Evolutionary conservation across 2,888 invertebrate species (phyloP), one percentile per base, ranked within the genome.

Genomic region (Graphium colonna): DNA sequence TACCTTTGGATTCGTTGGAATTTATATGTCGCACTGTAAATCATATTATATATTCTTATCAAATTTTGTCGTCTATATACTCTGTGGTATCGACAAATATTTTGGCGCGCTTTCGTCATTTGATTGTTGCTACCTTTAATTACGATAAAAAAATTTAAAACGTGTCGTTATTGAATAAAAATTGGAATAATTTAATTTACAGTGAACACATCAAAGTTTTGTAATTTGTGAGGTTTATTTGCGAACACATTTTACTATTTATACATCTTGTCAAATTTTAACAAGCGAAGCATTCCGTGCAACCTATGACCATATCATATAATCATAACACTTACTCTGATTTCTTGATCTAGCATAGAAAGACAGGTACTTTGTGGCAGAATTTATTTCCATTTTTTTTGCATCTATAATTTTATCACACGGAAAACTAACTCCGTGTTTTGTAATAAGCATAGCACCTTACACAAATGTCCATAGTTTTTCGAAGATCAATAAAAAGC

Each of bases 211-310:
- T 8, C 1, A 18, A 46, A n/a, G 17, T 28, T 15, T 42, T 40
- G 51, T 17, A 15, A 50, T 41, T 41, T 1, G 10, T 60, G 55
- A 43, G 54, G 40, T 44, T 21, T 31, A 9, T 7, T 9, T 31
- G 55, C 52, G 59, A 59, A 55, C 43, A 57, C 55, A 49, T 49
- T 49, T 38, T 46, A 3, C 46, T 44, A 59, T 45, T 42, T 56
- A 51, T 56, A 52, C 52, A 47, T 18, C 53, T 54, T 56, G 17
- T 42, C 46, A 12, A 33, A 46, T 21, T 3, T 21, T 13, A 48
- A 39, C 51, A 60, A 65, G 52, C 63, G 60, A 61, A 62, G 63
- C 62, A 57, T 57, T 45, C 58, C 51, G 53, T 58, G 56, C 55
- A 53, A 53, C 48, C 59, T 61, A 59, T 46, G 50, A 46, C 51